Conservation (phyloP, 2,888 invertebrate species). For the Heliothis peltigera region DNA sequence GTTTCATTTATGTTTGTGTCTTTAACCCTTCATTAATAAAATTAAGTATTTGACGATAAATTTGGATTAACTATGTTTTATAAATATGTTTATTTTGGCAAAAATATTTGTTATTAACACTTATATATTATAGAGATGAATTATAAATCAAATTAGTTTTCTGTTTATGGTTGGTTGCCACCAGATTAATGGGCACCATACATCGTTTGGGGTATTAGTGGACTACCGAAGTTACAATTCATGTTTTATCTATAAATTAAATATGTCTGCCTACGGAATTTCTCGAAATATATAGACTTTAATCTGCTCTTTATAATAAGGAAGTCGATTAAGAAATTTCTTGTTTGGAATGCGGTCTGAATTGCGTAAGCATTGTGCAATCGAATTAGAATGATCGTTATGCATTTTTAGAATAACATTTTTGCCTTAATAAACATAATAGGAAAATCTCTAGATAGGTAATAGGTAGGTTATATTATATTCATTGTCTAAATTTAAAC, state of each 20-base stretch:
- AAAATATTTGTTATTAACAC: slow-evolving; percentile 53
- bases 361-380: slow-evolving; percentile 42
- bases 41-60: slow-evolving; percentile 53
- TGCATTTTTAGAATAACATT: slow-evolving; percentile 9
- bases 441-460: not conserved
- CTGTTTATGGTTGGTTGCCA: slow-evolving; percentile 35
- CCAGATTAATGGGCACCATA: slow-evolving; percentile 53
- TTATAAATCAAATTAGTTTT: slow-evolving; percentile 51
- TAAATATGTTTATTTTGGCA: slow-evolving; percentile 55
- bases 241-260: slow-evolving; percentile 44
- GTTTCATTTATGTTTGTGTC: slow-evolving; percentile 71
- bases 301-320: slow-evolving; percentile 43
- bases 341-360: slow-evolving; percentile 41
- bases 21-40: slow-evolving; percentile 63
- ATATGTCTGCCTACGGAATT: slow-evolving; percentile 21
- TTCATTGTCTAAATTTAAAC: too few species aligned
- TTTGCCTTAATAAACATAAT: slow-evolving; percentile 13
- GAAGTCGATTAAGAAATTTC: slow-evolving; percentile 44
- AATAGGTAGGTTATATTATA: too few species aligned
- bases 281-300: slow-evolving; percentile 30
- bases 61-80: slow-evolving; percentile 58
- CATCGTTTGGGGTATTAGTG: slow-evolving; percentile 57
- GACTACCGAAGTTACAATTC: slow-evolving; percentile 47
- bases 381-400: slow-evolving; percentile 21
- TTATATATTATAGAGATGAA: slow-evolving; percentile 44